Base-by-base conservation (phyloP, 2,888 invertebrate species). In the Deilephila elpenor region DNA sequence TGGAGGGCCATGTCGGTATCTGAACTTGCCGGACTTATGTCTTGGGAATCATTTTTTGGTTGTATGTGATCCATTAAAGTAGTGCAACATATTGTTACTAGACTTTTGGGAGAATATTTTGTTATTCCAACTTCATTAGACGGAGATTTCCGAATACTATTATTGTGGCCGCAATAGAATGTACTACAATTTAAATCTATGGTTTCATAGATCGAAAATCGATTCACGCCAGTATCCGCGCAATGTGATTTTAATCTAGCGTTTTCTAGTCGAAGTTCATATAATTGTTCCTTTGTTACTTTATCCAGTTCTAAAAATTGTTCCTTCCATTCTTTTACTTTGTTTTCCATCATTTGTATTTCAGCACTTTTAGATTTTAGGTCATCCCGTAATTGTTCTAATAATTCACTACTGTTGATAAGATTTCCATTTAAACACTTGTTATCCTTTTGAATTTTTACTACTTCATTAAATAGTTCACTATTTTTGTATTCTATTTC, bases 81-180 rank as follows among this genome's bases (percentile, higher is more conserved):
- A 74, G 89, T 87, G 76, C 87, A 91, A 76, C 91, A 91, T 75
- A 93, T 88, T 37, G 88, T 91, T 53, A 89, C 75, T n/a, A 94
- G 83, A 79, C 90, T 93, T 59, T 85, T 88, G 19, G 92, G 91
- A n/a, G 88, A 85, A 71, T 73, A 73, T 51, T 82, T 79, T 4
- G 77, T 75, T 74, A 84, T 83, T 34, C 60, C 44, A 62, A 75
- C 72, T 34, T 78, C 75, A 56, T 73, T 74, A 67, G 37, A 25
- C 25, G n/a, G 14, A n/a, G 20, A 34, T 37, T 51, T 67, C 0
- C 11, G 37, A 64, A 44, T 44, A 44, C 44, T 64, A n/a, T 37
- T 37, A 11, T 44, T 20, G 20, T 20, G 20, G 4, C 8, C 5
- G 14, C 2, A 44, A 7, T 44, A 17, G 20, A 25, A 67, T 44